Evolutionary conservation across 2,797 vertebrate species (phyloP).

Genomic region (Zalophus californianus): DNA sequence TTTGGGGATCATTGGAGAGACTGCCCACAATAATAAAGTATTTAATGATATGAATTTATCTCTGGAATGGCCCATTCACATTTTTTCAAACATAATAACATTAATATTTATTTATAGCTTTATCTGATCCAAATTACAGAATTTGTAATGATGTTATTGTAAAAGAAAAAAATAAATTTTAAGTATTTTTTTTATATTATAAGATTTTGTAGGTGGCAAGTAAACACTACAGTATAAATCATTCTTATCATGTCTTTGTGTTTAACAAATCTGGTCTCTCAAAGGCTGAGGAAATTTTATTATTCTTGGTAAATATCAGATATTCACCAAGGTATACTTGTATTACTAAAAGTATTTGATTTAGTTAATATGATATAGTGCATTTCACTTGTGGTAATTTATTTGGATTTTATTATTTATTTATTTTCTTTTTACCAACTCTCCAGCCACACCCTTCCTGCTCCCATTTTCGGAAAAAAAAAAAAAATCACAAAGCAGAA

Average conservation of each 20-base stretch:
- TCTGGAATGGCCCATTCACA: not conserved
- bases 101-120: not conserved
- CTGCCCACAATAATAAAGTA: not conserved
- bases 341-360: constrained; percentile 24
- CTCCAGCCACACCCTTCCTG: not conserved
- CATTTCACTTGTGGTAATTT: constrained; percentile 25
- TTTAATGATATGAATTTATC: not conserved
- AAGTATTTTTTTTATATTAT: not conserved
- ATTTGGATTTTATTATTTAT: not conserved
- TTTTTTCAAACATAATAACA: not conserved
- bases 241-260: not conserved
- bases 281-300: constrained; percentile 19
- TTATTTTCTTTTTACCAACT: not conserved
- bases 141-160: not conserved
- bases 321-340: constrained; percentile 43
- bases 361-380: not conserved
- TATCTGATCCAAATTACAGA: not conserved
- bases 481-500: not conserved
- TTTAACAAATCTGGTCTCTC: constrained; percentile 20
- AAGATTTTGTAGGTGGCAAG: not conserved
- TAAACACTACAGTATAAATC: not conserved
- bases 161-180: not conserved
- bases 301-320: constrained; percentile 61
- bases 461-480: not conserved
- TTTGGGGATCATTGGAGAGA: not conserved